These are phyloP conservation scores for Cosmopolites sordidus DNA, from an alignment of 2,888 invertebrate genomes.

Conservation along the genomic window DNA sequence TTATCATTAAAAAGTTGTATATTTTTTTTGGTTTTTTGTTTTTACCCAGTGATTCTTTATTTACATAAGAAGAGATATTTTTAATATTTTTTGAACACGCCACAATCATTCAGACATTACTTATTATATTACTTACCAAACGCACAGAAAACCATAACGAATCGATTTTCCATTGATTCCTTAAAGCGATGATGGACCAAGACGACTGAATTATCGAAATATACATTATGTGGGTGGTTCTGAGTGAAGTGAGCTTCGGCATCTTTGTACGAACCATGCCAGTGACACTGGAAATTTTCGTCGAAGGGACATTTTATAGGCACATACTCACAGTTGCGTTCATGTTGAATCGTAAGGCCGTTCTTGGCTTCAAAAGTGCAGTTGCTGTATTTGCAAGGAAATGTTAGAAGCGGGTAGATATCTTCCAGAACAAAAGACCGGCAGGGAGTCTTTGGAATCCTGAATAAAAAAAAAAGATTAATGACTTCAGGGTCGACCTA, in stretches of 20 bases:
- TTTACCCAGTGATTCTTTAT: no score
- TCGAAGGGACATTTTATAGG: conserved; percentile 16
- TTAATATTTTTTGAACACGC: no score
- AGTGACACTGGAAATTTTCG: conserved; percentile 23
- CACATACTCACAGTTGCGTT: conserved; percentile 13
- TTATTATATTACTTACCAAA: conserved; percentile 17
- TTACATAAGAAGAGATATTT: no score
- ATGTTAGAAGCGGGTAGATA: conserved; percentile 19
- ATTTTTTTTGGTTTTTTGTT: no score
- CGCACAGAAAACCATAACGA: conserved; percentile 12
- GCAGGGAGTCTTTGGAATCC: conserved; percentile 28
- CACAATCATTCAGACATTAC: no score
- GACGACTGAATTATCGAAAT: conserved; percentile 16
- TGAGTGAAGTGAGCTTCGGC: conserved; percentile 21
- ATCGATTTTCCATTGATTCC: conserved; percentile 3
- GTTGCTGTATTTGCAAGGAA: conserved; percentile 24
- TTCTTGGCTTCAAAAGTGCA: conserved; percentile 12
- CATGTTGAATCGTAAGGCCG: conserved; percentile 14
- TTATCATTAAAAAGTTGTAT: no score
- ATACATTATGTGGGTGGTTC: conserved; percentile 27
- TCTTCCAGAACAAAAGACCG: conserved; percentile 35
- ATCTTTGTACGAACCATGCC: conserved; percentile 21
- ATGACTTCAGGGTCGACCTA: no score
- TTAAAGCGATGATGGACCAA: conserved; percentile 5
- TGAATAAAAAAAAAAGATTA: no score